A percentile compares a stretch with the other conserved stretches of the same genome.
Conservation (phyloP, 1,140 invertebrate species). For the Diploscapter pachys region DNA sequence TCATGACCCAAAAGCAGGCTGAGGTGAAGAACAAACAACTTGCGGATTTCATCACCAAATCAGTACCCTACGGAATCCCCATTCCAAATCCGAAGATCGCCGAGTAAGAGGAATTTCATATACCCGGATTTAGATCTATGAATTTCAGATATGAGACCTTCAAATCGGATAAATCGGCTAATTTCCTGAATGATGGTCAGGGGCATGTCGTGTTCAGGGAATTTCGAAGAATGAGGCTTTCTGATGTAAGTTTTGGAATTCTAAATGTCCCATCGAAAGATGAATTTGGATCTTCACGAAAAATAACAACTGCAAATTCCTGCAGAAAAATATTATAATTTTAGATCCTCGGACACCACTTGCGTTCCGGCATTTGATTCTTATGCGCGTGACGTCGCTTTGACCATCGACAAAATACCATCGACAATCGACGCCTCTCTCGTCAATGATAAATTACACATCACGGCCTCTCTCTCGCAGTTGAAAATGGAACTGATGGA, state of each 20-base stretch:
- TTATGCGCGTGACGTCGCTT: too few species aligned
- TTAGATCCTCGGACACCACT: too few species aligned
- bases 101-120: slow-evolving; percentile 5
- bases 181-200: slow-evolving; percentile 28
- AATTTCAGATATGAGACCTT: slow-evolving; percentile 31
- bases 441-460: too few species aligned
- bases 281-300: too few species aligned
- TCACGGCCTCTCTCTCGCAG: too few species aligned
- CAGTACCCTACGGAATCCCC: slow-evolving; percentile 28
- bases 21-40: slow-evolving; percentile 26
- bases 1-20: slow-evolving; percentile 20
- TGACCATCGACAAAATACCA: too few species aligned
- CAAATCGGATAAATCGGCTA: slow-evolving; percentile 29
- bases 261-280: too few species aligned
- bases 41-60: slow-evolving; percentile 25
- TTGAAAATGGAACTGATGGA: too few species aligned
- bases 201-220: slow-evolving; percentile 31
- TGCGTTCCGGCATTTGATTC: too few species aligned
- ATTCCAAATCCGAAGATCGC: slow-evolving; percentile 29
- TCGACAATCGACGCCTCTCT: too few species aligned
- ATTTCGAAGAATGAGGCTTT: slow-evolving; percentile 24
- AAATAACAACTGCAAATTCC: too few species aligned
- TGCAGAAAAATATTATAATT: too few species aligned
- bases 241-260: slow-evolving; percentile 7
- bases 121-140: background rate